These are phyloP conservation scores for Drosophila colorata DNA, from an alignment of 2,888 invertebrate genomes.

Conservation along the genomic window DNA sequence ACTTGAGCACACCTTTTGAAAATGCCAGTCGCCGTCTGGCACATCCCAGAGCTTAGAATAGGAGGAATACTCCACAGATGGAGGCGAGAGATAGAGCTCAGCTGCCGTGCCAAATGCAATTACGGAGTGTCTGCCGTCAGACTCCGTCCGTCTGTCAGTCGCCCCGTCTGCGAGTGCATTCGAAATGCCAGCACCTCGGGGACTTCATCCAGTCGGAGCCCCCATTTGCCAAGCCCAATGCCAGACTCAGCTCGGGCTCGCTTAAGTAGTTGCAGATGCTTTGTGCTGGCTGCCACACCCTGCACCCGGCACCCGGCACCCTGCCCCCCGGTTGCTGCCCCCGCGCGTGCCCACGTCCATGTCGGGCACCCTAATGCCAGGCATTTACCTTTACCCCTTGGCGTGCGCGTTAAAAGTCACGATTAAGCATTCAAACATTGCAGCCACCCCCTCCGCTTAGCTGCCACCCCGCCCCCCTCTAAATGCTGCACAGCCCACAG, in stretches of 20 bases:
- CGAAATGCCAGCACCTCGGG: constrained; percentile 67
- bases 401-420: constrained; percentile 73
- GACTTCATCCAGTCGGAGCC: constrained; percentile 25
- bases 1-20: background rate
- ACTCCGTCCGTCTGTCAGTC: too few species aligned
- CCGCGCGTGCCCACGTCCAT: constrained; percentile 3
- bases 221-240: too few species aligned
- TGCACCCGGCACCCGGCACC: background rate
- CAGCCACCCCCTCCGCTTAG: constrained; percentile 31
- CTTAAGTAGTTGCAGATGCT: too few species aligned
- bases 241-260: background rate
- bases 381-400: constrained; percentile 47
- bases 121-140: constrained; percentile 26
- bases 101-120: constrained; percentile 67
- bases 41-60: constrained; percentile 30
- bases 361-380: constrained; percentile 47
- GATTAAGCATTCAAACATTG: constrained; percentile 56
- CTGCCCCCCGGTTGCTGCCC: background rate
- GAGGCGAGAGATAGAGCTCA: constrained; percentile 8
- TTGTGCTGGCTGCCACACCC: constrained; percentile 1
- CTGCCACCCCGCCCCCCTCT: background rate
- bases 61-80: constrained; percentile 16
- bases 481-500: constrained; percentile 39
- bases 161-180: constrained; percentile 16
- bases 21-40: constrained; percentile 64